Evolutionary conservation across 2,888 invertebrate species (phyloP).

Genomic region (Frankliniella fusca): DNA sequence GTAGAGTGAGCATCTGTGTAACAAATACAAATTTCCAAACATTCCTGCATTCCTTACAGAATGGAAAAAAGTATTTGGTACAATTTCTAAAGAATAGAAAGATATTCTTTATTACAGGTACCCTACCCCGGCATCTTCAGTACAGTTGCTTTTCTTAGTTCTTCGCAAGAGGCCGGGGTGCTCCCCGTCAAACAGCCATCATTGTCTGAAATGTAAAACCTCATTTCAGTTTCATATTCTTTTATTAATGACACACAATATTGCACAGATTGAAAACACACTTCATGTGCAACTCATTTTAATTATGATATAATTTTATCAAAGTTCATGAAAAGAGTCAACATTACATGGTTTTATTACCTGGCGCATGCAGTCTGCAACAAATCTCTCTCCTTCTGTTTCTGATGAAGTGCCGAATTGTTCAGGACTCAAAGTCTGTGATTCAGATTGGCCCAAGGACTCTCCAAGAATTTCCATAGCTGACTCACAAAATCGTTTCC

Average conservation of each 20-base stretch:
- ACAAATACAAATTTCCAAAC: neutral
- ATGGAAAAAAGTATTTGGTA: neutral
- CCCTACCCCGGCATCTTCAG: neutral
- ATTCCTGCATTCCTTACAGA: neutral
- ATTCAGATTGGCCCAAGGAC: conserved; percentile 41
- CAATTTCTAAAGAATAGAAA: neutral
- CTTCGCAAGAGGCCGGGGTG: conserved; percentile 18
- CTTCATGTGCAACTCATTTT: too few species aligned
- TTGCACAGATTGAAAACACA: too few species aligned
- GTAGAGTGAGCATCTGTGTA: neutral
- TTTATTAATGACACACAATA: too few species aligned
- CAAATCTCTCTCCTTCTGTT: conserved; percentile 58
- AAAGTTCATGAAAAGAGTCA: too few species aligned
- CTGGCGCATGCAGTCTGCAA: conserved; percentile 60
- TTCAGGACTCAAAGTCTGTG: conserved; percentile 45
- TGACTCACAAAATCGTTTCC: conserved; percentile 62
- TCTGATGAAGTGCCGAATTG: conserved; percentile 51
- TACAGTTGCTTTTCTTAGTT: neutral
- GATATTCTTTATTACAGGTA: neutral
- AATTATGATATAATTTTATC: too few species aligned
- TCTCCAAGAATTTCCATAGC: conserved; percentile 57
- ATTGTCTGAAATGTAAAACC: neutral
- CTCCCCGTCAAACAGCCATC: conserved; percentile 18
- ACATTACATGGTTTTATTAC: conserved; percentile 47
- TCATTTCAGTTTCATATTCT: too few species aligned